Base-by-base conservation (phyloP, 2,113 vertebrate genomes). In the Daboia siamensis region DNA sequence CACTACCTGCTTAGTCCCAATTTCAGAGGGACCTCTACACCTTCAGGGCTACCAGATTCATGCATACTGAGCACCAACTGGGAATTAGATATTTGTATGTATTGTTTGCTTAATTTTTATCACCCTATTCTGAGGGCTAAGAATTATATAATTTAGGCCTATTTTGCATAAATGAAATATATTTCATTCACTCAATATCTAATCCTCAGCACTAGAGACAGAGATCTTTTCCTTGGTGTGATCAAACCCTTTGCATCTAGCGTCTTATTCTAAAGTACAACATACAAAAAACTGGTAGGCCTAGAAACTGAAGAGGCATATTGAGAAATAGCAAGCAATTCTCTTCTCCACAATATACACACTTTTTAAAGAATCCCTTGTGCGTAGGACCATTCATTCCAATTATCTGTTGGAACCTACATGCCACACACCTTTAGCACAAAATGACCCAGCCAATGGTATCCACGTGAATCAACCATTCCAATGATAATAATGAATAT, bases 381-480 rank as follows among this genome's bases (percentile, higher is more conserved):
- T 33, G 33, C 29, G 29, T 12, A 48, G 29, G 44, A 5, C 56
- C 15, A 86, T 24, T 13, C 8, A 90, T 29, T 12, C 80, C 80
- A 86, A 10, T 48, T 39, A 6, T 8, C 56, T 90, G 4, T 48
- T 59, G 5, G 29, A n/a, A 20, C 24, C 7, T 56, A 57, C 52
- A 74, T 80, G 52, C 39, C 48, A 80, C 55, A 51, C 55, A 51
- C 7, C 46, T 51, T 86, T 20, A 44, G 89, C 39, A 48, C 55
- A 51, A 89, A 74, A 59, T 26, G 69, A 89, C 33, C 23, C 9
- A 57, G 64, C 86, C 94, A 92, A 94, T 52, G 95, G 93, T 64
- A 93, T 96, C 92, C 93, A 95, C 95, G 44, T 94, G 91, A 97
- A 93, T 80, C 93, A 92, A 1, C 3, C 94, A 88, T 64, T 95